Evolutionary conservation across 2,113 vertebrate species (phyloP).

Genomic region (Erinaceus europaeus): DNA sequence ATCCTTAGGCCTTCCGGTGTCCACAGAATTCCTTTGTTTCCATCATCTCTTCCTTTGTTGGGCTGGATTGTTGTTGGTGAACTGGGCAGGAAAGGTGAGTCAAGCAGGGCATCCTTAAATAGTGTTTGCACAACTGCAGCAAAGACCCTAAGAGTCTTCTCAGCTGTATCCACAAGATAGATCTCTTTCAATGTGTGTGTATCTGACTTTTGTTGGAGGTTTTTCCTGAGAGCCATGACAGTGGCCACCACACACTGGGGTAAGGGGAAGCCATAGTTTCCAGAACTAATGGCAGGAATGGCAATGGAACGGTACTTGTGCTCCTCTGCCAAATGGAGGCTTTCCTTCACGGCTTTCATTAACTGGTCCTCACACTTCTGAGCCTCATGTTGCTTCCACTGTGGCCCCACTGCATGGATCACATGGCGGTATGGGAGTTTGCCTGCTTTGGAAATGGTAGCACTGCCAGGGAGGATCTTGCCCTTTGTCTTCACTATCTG

Average conservation of each 20-base stretch:
- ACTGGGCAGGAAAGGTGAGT: rapidly evolving
- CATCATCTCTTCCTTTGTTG: not conserved
- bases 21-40: not conserved
- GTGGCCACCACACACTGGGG: constrained; percentile 78
- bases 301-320: constrained; percentile 82
- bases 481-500: constrained; percentile 50
- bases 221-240: constrained; percentile 82
- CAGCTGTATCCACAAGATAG: constrained; percentile 82
- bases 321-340: constrained; percentile 80
- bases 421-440: constrained; percentile 82
- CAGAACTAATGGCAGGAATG: constrained; percentile 87
- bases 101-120: constrained; percentile 60
- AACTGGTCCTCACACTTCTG: constrained; percentile 55
- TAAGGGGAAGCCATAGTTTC: constrained; percentile 83
- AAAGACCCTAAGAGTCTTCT: constrained; percentile 74
- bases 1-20: constrained; percentile 85
- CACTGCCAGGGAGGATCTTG: constrained; percentile 66
- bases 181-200: constrained; percentile 79
- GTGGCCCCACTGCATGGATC: constrained; percentile 87
- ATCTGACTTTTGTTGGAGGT: constrained; percentile 62
- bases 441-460: constrained; percentile 77
- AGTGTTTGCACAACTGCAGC: constrained; percentile 67
- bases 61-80: not conserved
- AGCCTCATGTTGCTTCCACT: constrained; percentile 46
- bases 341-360: constrained; percentile 76